Percentiles rank a stretch among this genome's conserved stretches.
phyloP scores from a whole-genome alignment of 2,113 vertebrate genomes.

The Heteronetta atricapilla region DNA sequence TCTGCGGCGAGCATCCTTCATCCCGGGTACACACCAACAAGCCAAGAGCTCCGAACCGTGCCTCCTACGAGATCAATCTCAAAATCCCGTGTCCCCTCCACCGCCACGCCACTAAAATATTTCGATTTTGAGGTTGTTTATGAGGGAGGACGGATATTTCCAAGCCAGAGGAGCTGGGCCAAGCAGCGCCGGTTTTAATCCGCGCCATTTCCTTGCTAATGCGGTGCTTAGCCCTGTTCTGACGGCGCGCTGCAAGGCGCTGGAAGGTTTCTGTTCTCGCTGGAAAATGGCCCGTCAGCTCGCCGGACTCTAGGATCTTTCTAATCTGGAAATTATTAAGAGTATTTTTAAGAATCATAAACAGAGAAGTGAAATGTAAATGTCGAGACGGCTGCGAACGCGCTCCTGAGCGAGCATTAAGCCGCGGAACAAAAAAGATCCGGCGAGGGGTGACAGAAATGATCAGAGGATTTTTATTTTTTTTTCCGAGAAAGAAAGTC shows the following conservation, averaged over 20 bases:
- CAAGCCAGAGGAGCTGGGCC: neutral
- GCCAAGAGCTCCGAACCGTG: neutral
- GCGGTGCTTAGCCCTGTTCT: neutral
- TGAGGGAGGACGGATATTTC: neutral
- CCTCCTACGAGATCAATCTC: neutral
- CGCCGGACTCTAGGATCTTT: neutral
- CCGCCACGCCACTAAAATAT: neutral
- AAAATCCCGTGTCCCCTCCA: neutral
- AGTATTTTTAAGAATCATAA: neutral
- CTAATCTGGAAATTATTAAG: neutral
- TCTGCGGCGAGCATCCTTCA: neutral
- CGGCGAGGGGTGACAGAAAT: neutral
- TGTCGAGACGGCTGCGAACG: rapidly evolving
- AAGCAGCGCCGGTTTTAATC: neutral
- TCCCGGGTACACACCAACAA: neutral
- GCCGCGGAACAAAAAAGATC: neutral
- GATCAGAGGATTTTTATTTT: neutral
- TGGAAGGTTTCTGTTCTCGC: neutral
- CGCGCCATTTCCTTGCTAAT: rapidly evolving
- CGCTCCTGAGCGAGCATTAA: neutral
- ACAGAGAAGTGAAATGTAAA: neutral
- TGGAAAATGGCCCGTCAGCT: neutral
- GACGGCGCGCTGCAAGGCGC: neutral
- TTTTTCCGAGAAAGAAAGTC: neutral
- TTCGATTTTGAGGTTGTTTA: neutral